Percentiles rank a stretch among this genome's conserved stretches.
These are phyloP conservation scores for Pungitius pungitius DNA, from an alignment of 2,113 vertebrate species.

Conservation along the genomic window DNA sequence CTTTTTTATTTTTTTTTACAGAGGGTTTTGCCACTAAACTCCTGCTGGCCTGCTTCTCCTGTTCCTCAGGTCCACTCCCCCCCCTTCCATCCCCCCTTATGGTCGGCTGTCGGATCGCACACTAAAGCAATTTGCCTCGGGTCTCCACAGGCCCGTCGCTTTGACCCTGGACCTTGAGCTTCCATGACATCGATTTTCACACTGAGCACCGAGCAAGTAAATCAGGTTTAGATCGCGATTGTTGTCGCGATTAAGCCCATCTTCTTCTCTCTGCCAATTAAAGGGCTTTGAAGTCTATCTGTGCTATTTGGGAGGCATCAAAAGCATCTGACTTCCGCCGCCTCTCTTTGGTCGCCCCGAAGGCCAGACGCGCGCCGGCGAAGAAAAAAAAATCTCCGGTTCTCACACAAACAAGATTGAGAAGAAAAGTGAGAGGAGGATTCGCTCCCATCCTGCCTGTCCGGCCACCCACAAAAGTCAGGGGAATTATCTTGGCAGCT, in stretches of 20 bases:
- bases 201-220: constrained; percentile 23
- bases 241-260: constrained; percentile 53
- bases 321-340: constrained; percentile 48
- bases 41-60: constrained; percentile 12
- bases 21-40: constrained; percentile 53
- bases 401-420: constrained; percentile 60
- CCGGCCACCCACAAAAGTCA: constrained; percentile 56
- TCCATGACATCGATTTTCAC: constrained; percentile 43
- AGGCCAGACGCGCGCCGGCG: constrained; percentile 57
- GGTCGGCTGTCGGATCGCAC: constrained; percentile 25
- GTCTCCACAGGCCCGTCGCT: constrained; percentile 37
- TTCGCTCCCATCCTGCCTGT: constrained; percentile 67
- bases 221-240: constrained; percentile 32
- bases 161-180: constrained; percentile 45
- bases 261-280: constrained; percentile 65
- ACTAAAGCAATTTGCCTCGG: constrained; percentile 42
- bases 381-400: constrained; percentile 70
- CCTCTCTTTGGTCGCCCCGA: constrained; percentile 42
- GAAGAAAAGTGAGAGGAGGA: constrained; percentile 41
- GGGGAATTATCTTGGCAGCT: constrained; percentile 74
- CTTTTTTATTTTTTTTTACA: constrained; percentile 1
- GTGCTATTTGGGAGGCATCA: constrained; percentile 30
- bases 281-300: constrained; percentile 69
- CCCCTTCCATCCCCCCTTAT: neutral
- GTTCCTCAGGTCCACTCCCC: constrained; percentile 5